Evolutionary conservation across 2,797 vertebrate species (phyloP).

Genomic region (Muscicapa striata): DNA sequence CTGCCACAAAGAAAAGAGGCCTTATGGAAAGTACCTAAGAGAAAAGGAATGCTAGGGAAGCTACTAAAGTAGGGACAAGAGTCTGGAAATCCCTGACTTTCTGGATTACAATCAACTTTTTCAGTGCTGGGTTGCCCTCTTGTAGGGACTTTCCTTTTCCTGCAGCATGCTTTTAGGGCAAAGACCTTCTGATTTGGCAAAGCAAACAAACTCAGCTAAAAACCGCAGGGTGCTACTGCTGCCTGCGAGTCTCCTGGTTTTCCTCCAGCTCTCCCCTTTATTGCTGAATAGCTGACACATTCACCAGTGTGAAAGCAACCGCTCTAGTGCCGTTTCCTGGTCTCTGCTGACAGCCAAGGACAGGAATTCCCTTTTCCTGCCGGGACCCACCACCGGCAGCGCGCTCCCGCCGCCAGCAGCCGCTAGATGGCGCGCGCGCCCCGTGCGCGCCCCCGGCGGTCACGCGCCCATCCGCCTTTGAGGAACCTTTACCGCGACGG

Average conservation of each 20-base stretch:
- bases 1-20: not conserved
- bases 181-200: not conserved
- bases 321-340: not conserved
- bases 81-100: not conserved
- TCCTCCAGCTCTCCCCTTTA: not conserved
- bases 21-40: not conserved
- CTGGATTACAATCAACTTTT: not conserved
- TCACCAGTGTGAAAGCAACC: not conserved
- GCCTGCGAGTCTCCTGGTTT: not conserved
- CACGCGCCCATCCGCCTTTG: not conserved
- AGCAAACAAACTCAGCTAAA: not conserved
- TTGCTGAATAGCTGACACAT: not conserved
- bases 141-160: not conserved
- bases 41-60: not conserved
- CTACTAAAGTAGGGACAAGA: not conserved
- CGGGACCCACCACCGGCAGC: not conserved
- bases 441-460: not conserved
- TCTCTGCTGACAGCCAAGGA: not conserved
- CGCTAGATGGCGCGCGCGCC: not conserved
- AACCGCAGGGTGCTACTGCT: not conserved
- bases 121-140: not conserved
- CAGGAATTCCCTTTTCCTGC: not conserved
- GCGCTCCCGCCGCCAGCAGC: not conserved
- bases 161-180: not conserved
- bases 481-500: not conserved